These are phyloP conservation scores for Coregonus suidteri DNA, from an alignment of 2,797 vertebrate species.

Conservation along the genomic window DNA sequence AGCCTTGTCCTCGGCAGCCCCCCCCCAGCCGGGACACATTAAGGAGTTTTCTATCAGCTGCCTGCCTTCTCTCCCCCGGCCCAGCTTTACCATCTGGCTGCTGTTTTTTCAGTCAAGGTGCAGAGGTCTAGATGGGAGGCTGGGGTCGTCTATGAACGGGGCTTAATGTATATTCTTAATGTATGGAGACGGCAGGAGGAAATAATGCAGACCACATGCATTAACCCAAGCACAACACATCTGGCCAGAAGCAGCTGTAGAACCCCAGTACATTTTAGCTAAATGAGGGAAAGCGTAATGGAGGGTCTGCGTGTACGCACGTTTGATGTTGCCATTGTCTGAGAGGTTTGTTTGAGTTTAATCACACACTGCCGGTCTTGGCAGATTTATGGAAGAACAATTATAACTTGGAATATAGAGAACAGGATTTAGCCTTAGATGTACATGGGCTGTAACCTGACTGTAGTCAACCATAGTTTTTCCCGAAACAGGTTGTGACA, in stretches of 20 bases:
- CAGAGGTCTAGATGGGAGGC: slow-evolving; percentile 62
- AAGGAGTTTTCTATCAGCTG: slow-evolving; percentile 74
- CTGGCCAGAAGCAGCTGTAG: slow-evolving; percentile 72
- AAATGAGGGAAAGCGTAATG: slow-evolving; percentile 67
- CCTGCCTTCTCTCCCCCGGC: slow-evolving; percentile 19
- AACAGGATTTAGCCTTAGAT: slow-evolving; percentile 43
- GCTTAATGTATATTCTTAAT: slow-evolving; percentile 51
- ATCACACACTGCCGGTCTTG: slow-evolving; percentile 71
- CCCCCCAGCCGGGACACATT: slow-evolving; percentile 76
- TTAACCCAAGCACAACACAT: slow-evolving; percentile 73
- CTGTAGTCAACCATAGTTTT: not conserved
- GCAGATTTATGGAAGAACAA: slow-evolving; percentile 76
- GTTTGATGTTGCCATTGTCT: slow-evolving; percentile 76
- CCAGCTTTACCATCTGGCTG: slow-evolving; percentile 67
- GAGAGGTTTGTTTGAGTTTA: slow-evolving; percentile 63
- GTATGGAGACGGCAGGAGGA: slow-evolving; percentile 59
- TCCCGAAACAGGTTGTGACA: slow-evolving; percentile 54
- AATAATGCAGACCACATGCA: slow-evolving; percentile 72
- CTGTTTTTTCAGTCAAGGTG: slow-evolving; percentile 64
- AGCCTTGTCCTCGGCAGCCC: slow-evolving; percentile 46
- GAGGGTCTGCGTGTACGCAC: slow-evolving; percentile 54
- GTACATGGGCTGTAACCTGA: slow-evolving; percentile 55
- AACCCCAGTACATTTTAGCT: slow-evolving; percentile 60
- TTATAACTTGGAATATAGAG: slow-evolving; percentile 61
- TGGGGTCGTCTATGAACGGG: slow-evolving; percentile 47